These are phyloP conservation scores for Proteles cristata DNA, from an alignment of 2,113 vertebrate genomes.

Conservation along the genomic window DNA sequence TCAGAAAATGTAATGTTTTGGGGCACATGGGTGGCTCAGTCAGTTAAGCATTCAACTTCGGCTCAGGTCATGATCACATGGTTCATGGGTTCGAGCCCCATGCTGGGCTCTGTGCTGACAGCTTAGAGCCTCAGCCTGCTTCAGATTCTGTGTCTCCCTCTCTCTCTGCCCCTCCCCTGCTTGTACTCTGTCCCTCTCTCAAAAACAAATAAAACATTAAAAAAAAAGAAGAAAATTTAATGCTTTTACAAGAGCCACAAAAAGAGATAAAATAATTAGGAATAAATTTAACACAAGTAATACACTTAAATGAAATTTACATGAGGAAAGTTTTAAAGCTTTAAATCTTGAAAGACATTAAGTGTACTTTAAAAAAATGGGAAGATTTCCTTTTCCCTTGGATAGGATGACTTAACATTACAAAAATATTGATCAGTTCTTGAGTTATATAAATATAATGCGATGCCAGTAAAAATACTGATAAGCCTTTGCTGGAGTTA, in stretches of 20 bases:
- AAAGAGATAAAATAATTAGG: background rate
- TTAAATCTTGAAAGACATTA: background rate
- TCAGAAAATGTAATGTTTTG: background rate
- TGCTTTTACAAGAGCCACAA: background rate
- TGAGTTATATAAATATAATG: background rate
- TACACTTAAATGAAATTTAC: background rate
- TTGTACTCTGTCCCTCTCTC: too few relatives aligned
- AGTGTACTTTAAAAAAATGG: background rate
- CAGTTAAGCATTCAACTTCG: too few relatives aligned
- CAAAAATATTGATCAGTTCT: constrained; percentile 14
- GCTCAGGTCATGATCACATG: too few relatives aligned
- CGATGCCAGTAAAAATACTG: background rate
- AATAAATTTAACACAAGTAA: constrained; percentile 30
- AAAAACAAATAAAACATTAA: too few relatives aligned
- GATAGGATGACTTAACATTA: background rate
- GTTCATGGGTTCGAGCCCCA: too few relatives aligned
- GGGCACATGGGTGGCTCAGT: too few relatives aligned
- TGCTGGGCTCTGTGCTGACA: too few relatives aligned
- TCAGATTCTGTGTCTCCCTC: too few relatives aligned
- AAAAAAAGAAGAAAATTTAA: background rate
- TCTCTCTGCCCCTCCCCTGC: too few relatives aligned
- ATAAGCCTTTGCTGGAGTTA: background rate
- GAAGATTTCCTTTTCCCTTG: background rate
- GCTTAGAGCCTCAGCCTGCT: too few relatives aligned
- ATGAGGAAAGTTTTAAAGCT: background rate